These are phyloP conservation scores for Rapana venosa DNA, from an alignment of 2,888 invertebrate genomes.

Conservation along the genomic window DNA sequence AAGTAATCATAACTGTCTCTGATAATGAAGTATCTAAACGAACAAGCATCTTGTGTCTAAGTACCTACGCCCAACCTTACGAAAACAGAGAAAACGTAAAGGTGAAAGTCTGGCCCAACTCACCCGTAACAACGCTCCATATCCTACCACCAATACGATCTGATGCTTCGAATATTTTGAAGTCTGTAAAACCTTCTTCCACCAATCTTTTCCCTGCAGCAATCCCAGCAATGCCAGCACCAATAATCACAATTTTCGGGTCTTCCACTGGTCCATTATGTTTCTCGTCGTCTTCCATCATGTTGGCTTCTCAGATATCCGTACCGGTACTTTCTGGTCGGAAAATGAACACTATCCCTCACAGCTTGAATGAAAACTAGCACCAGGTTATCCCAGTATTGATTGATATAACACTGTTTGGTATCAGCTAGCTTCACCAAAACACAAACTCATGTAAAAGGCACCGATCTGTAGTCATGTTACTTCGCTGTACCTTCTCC, in stretches of 20 bases:
- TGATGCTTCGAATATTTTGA: constrained; percentile 75
- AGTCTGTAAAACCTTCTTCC: constrained; percentile 71
- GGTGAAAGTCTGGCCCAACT: constrained; percentile 41
- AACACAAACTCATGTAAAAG: background rate
- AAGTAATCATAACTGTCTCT: too few species aligned
- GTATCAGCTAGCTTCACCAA: background rate
- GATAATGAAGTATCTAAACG: too few species aligned
- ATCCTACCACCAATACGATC: constrained; percentile 76
- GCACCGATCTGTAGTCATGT: background rate
- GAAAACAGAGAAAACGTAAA: background rate
- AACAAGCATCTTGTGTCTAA: background rate
- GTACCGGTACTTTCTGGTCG: background rate
- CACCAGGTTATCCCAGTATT: background rate
- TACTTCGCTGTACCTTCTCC: background rate
- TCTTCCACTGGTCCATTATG: constrained; percentile 52
- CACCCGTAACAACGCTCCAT: constrained; percentile 74
- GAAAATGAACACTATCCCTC: background rate
- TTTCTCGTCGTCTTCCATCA: constrained; percentile 53
- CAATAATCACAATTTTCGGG: constrained; percentile 74
- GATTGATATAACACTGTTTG: background rate
- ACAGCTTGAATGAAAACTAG: constrained; percentile 7
- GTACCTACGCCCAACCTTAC: background rate
- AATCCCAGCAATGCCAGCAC: constrained; percentile 76
- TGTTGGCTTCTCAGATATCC: constrained; percentile 23
- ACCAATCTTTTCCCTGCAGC: constrained; percentile 71